Base-by-base conservation (phyloP, 2,888 invertebrate genomes). In the Timandra comae region DNA sequence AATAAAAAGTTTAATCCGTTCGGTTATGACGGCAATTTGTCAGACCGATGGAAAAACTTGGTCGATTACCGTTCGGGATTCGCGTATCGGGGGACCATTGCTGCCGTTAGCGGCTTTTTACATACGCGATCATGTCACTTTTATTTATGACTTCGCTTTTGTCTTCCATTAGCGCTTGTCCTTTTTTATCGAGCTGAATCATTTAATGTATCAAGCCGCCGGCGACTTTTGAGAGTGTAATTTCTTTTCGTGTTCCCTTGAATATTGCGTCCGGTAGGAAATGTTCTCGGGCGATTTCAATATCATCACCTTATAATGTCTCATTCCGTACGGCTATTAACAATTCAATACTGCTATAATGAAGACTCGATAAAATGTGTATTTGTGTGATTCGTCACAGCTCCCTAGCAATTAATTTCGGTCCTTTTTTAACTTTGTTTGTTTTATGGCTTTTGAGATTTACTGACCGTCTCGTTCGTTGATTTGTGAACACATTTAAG, bases 1-100 rank as follows among this genome's bases (percentile, higher is more conserved):
- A 84, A 82, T 84, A 84, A 84, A 84, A 84, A 84, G 82, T 84
- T 84, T 82, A 84, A 84, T 84, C 81, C 81, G 77, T 81, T 78
- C 79, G 70, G 79, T 84, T 84, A 84, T 84, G 84, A 78, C 69
- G 69, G 82, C 71, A 78, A 84, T 84, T 84, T 84, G 81, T 84
- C 81, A 80, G 75, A 58, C 52, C 73, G 72, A 81, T 80, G 81
- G 84, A 80, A 80, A 84, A 84, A 82, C 73, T 84, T 84, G 76
- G 63, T 69, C 77, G 80, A 79, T 80, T 80, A 80, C 72, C 71
- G 66, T 69, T 69, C 65, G 71, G 70, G 68, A 61, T 54, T 43
- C 47, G 37, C 41, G 49, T 36, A 41, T 24, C 29, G 26, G 30
- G 28, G 31, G 41, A 39, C 51, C 47, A 65, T 68, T 36, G 46